Percentiles rank a stretch among this genome's conserved stretches.
These are phyloP conservation scores for Metalampra italica DNA, from an alignment of 2,888 invertebrate genomes.

Conservation along the genomic window DNA sequence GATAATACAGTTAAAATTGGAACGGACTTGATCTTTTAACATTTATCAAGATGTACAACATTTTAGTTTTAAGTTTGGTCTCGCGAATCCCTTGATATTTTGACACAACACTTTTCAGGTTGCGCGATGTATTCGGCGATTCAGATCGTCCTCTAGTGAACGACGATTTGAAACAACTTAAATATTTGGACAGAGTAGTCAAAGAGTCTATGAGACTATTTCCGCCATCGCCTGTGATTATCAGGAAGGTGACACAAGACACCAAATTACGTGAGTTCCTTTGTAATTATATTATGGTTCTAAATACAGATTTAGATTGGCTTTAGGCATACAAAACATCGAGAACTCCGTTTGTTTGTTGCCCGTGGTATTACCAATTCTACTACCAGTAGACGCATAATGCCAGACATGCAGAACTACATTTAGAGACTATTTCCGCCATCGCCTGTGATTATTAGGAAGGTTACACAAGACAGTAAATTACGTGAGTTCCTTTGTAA, in stretches of 20 bases:
- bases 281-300: no score
- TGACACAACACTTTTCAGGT: conserved; percentile 37
- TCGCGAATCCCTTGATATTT: no score
- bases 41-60: no score
- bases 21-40: no score
- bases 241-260: conserved; percentile 59
- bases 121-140: conserved; percentile 52
- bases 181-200: conserved; percentile 58
- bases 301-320: no score
- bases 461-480: background rate
- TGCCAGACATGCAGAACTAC: no score
- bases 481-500: background rate
- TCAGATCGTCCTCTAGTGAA: conserved; percentile 50
- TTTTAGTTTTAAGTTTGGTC: no score
- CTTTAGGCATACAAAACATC: no score
- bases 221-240: conserved; percentile 64
- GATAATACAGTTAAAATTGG: no score
- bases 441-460: no score
- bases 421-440: no score
- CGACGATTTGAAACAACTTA: conserved; percentile 50
- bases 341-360: background rate
- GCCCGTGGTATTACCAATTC: background rate
- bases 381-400: no score
- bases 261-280: conserved; percentile 60
- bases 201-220: conserved; percentile 62